phyloP scores from a whole-genome alignment of 2,797 vertebrate genomes.

The Hephaestus fuliginosus region DNA sequence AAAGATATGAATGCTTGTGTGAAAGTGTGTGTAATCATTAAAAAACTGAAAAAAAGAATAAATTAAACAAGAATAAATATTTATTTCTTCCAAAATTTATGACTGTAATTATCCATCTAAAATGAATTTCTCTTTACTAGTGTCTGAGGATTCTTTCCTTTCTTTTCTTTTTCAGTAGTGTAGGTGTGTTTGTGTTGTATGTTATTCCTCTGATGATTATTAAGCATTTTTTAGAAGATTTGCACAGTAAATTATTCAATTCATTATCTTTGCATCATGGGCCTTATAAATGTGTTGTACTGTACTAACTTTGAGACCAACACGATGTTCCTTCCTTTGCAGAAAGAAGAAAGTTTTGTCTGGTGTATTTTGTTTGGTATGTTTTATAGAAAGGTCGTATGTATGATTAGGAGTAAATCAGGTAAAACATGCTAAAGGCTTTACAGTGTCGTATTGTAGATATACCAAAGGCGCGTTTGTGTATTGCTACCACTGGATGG shows the following conservation, averaged over 20 bases:
- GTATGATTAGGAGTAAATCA: not conserved
- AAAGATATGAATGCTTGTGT: not conserved
- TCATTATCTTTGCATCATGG: not conserved
- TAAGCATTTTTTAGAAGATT: not conserved
- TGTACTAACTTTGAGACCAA: not conserved
- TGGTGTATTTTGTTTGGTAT: not conserved
- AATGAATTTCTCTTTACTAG: not conserved
- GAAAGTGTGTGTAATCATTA: not conserved
- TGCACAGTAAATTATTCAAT: not conserved
- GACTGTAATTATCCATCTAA: not conserved
- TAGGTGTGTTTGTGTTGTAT: not conserved
- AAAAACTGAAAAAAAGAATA: not conserved
- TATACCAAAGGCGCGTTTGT: conserved; percentile 10
- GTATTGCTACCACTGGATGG: conserved; percentile 48
- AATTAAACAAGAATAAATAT: not conserved
- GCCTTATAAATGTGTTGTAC: not conserved
- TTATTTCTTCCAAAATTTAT: not conserved
- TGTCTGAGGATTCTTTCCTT: not conserved
- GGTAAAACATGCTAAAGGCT: not conserved
- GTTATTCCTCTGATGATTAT: not conserved
- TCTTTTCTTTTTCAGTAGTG: not conserved
- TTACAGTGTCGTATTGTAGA: not conserved
- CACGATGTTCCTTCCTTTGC: not conserved
- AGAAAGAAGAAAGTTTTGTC: not conserved
- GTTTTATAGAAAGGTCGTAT: not conserved